Conservation (phyloP, 2,797 vertebrate genomes). For the Sebastes steindachneri region DNA sequence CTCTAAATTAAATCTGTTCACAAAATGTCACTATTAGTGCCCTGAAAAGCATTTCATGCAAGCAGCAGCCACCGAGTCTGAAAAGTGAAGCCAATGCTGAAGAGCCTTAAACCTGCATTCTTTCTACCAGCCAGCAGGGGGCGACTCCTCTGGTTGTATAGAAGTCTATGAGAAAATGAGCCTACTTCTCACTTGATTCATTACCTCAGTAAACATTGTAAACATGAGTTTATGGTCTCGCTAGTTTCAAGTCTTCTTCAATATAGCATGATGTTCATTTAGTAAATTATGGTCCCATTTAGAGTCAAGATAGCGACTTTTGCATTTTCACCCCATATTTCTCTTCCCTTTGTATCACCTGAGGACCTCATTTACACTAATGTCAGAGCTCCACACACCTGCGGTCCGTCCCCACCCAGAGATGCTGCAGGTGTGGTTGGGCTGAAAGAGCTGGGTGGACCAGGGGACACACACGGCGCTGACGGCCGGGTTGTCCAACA, state of each 20-base stretch:
- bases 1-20: not conserved
- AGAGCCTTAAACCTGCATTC: too few relatives aligned
- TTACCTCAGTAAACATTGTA: too few relatives aligned
- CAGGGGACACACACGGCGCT: constrained; percentile 90
- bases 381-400: constrained; percentile 70
- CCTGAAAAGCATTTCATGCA: not conserved
- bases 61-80: too few relatives aligned
- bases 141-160: too few relatives aligned
- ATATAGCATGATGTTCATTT: too few relatives aligned
- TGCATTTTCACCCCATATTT: not conserved
- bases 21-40: not conserved
- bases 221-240: too few relatives aligned
- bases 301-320: not conserved
- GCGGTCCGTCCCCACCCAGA: constrained; percentile 91
- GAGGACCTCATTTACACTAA: not conserved
- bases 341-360: not conserved
- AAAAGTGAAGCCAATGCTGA: too few relatives aligned
- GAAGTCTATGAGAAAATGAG: too few relatives aligned
- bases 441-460: constrained; percentile 86
- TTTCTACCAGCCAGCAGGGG: too few relatives aligned
- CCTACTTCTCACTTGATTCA: too few relatives aligned
- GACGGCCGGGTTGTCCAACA: constrained; percentile 69
- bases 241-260: too few relatives aligned
- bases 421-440: constrained; percentile 87
- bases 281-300: too few relatives aligned